Evolutionary conservation across 2,797 vertebrate species (phyloP).

Genomic region (Xenops minutus): DNA sequence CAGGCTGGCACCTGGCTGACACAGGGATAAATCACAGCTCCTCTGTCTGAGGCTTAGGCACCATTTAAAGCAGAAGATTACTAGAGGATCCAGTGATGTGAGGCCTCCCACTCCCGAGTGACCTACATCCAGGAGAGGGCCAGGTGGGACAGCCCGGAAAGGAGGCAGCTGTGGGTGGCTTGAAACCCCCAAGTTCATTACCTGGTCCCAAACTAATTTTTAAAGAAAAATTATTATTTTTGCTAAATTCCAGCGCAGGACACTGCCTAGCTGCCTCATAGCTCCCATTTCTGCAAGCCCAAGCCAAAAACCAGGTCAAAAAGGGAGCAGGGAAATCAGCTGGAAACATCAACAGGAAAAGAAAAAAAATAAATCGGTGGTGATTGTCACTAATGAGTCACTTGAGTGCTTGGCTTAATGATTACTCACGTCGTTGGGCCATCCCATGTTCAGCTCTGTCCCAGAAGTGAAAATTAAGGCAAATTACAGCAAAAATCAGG

Average conservation of each 20-base stretch:
- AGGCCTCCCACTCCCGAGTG: not conserved
- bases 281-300: not conserved
- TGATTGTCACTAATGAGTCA: conserved; percentile 32
- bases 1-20: not conserved
- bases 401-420: not conserved
- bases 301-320: not conserved
- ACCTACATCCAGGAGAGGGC: conserved; percentile 18
- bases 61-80: conserved; percentile 3
- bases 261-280: not conserved
- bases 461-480: not conserved
- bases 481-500: not conserved
- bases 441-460: not conserved
- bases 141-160: not conserved
- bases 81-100: not conserved
- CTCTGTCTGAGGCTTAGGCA: not conserved
- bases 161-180: not conserved
- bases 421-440: not conserved
- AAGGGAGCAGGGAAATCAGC: not conserved
- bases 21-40: not conserved
- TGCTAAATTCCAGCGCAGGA: not conserved
- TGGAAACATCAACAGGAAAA: not conserved
- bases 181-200: not conserved
- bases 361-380: not conserved
- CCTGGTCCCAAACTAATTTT: not conserved
- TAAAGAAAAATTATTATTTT: not conserved